Evolutionary conservation across 2,888 invertebrate species (phyloP).

Genomic region (Argyresthia goedartella): DNA sequence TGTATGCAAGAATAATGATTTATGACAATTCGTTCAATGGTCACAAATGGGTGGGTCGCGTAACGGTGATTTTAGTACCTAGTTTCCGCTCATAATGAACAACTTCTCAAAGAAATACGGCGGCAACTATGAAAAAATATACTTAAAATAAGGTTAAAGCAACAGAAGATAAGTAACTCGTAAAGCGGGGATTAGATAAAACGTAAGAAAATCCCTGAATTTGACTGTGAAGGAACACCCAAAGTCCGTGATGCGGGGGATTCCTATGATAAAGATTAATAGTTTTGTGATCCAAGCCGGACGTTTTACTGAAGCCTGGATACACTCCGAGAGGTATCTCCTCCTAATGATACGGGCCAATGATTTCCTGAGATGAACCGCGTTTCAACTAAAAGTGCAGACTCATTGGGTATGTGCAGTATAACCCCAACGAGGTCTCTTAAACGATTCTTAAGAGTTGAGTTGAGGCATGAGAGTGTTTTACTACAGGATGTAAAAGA

Average conservation of each 20-base stretch:
- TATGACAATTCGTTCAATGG: too few species aligned
- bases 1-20: too few species aligned
- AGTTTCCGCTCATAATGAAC: too few species aligned
- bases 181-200: too few species aligned
- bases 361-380: conserved; percentile 31
- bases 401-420: conserved; percentile 18
- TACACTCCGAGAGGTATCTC: conserved; percentile 4
- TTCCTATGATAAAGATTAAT: conserved; percentile 14
- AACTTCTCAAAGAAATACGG: too few species aligned
- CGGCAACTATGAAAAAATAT: too few species aligned
- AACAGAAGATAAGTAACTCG: neutral
- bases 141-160: neutral
- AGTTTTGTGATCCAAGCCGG: conserved; percentile 11
- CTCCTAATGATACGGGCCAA: conserved; percentile 41
- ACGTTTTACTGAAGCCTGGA: conserved; percentile 5
- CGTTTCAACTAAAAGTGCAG: conserved; percentile 21
- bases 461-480: neutral
- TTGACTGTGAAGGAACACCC: neutral
- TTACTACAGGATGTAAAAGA: neutral
- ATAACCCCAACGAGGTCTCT: neutral
- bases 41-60: too few species aligned
- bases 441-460: neutral
- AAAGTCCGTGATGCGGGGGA: neutral
- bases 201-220: too few species aligned
- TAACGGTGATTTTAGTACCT: too few species aligned